Percentiles rank a stretch among this genome's conserved stretches.
These are phyloP conservation scores for Poecilus cupreus DNA, from an alignment of 2,888 invertebrate species.

Conservation along the genomic window DNA sequence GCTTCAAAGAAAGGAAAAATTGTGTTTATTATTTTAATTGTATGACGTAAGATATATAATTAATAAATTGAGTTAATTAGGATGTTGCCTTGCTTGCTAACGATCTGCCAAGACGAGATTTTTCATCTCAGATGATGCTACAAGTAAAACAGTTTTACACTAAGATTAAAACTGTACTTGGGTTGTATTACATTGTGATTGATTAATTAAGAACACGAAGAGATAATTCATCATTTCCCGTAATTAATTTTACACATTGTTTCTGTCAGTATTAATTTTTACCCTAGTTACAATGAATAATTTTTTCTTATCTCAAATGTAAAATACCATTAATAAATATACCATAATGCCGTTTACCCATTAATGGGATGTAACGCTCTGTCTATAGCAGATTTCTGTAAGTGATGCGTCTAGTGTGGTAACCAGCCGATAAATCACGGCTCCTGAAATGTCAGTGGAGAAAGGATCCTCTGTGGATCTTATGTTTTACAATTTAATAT, in stretches of 20 bases:
- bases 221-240: not conserved
- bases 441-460: no score
- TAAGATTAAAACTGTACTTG: not conserved
- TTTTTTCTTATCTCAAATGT: no score
- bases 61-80: conserved; percentile 16
- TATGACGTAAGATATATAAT: conserved; percentile 32
- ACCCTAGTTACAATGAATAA: no score
- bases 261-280: no score
- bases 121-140: not conserved
- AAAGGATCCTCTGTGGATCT: no score
- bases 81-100: not conserved
- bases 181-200: not conserved
- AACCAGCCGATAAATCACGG: no score
- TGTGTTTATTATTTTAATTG: conserved; percentile 14
- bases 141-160: not conserved
- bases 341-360: no score
- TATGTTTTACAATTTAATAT: no score
- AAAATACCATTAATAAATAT: no score
- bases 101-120: not conserved
- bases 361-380: no score
- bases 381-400: no score
- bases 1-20: conserved; percentile 1
- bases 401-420: no score
- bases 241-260: not conserved
- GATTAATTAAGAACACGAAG: conserved; percentile 1